Evolutionary conservation across 2,888 invertebrate genomes (phyloP).

Genomic region (Steromphala cineraria): DNA sequence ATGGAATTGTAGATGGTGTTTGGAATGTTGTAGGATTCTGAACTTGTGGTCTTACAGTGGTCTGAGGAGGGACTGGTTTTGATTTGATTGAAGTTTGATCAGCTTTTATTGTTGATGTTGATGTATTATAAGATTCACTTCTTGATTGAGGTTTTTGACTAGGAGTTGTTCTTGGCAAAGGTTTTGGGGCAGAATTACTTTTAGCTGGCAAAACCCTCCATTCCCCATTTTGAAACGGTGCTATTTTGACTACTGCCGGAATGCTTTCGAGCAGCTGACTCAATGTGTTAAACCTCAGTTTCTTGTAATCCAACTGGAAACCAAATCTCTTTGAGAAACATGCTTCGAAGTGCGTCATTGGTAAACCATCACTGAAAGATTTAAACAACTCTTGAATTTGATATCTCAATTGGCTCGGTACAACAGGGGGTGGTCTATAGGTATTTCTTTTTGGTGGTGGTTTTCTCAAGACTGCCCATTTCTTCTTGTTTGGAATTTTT

Average conservation of each 20-base stretch:
- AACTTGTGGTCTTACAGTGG: too few species aligned
- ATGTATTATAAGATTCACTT: neutral
- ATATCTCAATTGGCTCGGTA: slow-evolving; percentile 47
- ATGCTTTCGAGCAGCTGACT: slow-evolving; percentile 47
- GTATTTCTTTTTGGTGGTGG: neutral
- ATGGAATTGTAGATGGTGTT: neutral
- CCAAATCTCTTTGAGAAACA: slow-evolving; percentile 56
- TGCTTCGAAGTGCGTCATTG: slow-evolving; percentile 45
- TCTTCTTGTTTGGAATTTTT: slow-evolving; percentile 51
- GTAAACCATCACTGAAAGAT: slow-evolving; percentile 48
- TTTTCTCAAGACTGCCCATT: slow-evolving; percentile 44
- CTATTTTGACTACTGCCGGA: slow-evolving; percentile 45
- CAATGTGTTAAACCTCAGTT: slow-evolving; percentile 51
- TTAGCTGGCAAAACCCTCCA: slow-evolving; percentile 43
- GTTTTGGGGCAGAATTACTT: neutral
- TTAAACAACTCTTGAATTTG: slow-evolving; percentile 49
- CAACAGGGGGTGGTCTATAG: slow-evolving; percentile 29
- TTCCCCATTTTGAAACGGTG: slow-evolving; percentile 46
- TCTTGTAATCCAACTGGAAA: slow-evolving; percentile 39
- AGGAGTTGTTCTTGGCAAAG: neutral
- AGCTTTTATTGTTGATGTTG: neutral
- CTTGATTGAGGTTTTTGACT: neutral
- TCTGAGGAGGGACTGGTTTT: neutral
- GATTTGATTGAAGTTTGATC: neutral
- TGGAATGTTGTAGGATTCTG: too few species aligned